Percentiles rank a stretch among this genome's conserved stretches.
Conservation (phyloP, 2,888 invertebrate species). For the Drosophila nigricruria region DNA sequence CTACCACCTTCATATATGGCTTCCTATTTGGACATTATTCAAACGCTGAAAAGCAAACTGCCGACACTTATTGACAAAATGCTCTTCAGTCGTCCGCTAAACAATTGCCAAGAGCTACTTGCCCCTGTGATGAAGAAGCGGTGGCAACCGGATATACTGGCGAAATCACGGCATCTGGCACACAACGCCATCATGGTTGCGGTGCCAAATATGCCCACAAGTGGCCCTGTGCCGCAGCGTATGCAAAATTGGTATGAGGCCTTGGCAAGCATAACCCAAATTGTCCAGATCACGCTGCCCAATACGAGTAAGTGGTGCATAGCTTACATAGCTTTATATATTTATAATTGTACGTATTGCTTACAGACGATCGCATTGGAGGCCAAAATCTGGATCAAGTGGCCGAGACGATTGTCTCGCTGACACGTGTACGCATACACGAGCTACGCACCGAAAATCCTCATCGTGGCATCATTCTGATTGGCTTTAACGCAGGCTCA, state of each 20-base stretch:
- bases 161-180: slow-evolving; percentile 89
- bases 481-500: slow-evolving; percentile 92
- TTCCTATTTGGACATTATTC: slow-evolving; percentile 91
- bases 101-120: slow-evolving; percentile 88
- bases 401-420: slow-evolving; percentile 88
- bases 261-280: slow-evolving; percentile 89
- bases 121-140: slow-evolving; percentile 87
- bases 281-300: slow-evolving; percentile 86
- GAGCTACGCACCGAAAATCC: slow-evolving; percentile 89
- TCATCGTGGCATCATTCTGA: slow-evolving; percentile 90
- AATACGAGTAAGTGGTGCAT: slow-evolving; percentile 71
- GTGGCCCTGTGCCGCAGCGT: slow-evolving; percentile 86
- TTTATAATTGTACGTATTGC: too few relatives aligned
- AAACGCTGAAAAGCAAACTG: slow-evolving; percentile 89
- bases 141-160: slow-evolving; percentile 91
- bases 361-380: slow-evolving; percentile 75
- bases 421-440: slow-evolving; percentile 90
- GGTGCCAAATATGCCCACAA: slow-evolving; percentile 87
- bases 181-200: slow-evolving; percentile 89
- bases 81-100: slow-evolving; percentile 87
- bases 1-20: slow-evolving; percentile 89
- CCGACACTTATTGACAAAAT: slow-evolving; percentile 91
- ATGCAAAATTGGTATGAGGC: slow-evolving; percentile 90
- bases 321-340: background rate
- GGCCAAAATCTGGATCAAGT: slow-evolving; percentile 85